Evolutionary conservation across 2,797 vertebrate genomes (phyloP), one percentile per base, ranked within the genome.

Genomic region (Takifugu ocellatus): DNA sequence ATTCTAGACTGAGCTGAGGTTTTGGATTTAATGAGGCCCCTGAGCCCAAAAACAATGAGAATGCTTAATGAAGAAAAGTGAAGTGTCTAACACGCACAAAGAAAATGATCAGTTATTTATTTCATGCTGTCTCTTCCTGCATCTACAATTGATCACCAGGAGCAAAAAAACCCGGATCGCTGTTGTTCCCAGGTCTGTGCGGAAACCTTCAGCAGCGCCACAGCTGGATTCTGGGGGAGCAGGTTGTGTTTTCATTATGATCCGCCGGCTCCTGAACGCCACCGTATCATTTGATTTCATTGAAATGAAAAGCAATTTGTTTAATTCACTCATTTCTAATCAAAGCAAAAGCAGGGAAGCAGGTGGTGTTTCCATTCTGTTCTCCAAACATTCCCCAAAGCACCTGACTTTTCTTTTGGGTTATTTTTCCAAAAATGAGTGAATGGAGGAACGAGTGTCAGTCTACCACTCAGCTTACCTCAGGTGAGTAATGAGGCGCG

Each of bases 241-340:
- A 8, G 67, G 51, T 78, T 84, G 74, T 79, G 74, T 87, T 87
- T 82, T 83, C 84, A 84, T 86, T 82, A 84, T 21, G 56, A 74
- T 70, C 74, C 75, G 31, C 75, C 61, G 21, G 78, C 75, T 71
- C 83, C 42, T 63, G 61, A 68, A 78, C 77, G 49, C 0, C 59
- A 2, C 61, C 84, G 70, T 82, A 73, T 88, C 84, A 88, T 87
- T 85, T 82, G 83, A 90, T 88, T 88, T 83, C 70, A 82, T 85
- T 78, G 70, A 74, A 82, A 82, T 86, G 85, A 83, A 79, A 80
- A 84, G 71, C 74, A 81, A 72, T 49, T 77, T 77, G 79, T 85
- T 86, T 82, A 71, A 81, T 86, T 81, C 80, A 76, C 87, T 82
- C 81, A 64, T 83, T 84, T 82, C 75, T 78, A 84, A 90, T 90